Conservation (phyloP, 2,888 invertebrate species). For the Melinopterus prodromus region DNA sequence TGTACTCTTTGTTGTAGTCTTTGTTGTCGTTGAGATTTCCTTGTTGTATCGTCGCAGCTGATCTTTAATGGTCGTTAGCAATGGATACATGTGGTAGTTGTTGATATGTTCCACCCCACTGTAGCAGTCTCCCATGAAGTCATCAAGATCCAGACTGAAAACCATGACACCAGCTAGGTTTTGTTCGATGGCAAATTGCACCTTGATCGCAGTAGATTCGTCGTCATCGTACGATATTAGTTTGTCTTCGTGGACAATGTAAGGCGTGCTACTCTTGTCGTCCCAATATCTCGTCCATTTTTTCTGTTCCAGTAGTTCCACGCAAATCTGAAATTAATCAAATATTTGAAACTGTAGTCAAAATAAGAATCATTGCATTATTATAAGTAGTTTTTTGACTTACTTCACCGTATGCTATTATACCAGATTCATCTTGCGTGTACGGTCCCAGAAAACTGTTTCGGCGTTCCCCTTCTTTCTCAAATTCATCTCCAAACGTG, state of each 20-base stretch:
- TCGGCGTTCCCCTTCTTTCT: neutral
- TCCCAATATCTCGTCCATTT: slow-evolving; percentile 20
- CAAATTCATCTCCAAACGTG: slow-evolving; percentile 10
- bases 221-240: slow-evolving; percentile 15
- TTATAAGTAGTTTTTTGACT: neutral
- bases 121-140: slow-evolving; percentile 77
- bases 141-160: slow-evolving; percentile 91
- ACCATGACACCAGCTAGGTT: slow-evolving; percentile 84
- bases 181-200: slow-evolving; percentile 62
- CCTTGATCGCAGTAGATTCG: slow-evolving; percentile 63
- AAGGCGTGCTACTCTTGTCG: slow-evolving; percentile 7
- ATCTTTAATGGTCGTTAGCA: slow-evolving; percentile 70
- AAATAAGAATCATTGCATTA: too few relatives aligned
- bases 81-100: slow-evolving; percentile 67
- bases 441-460: slow-evolving; percentile 17
- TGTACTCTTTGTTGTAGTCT: neutral
- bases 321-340: slow-evolving; percentile 5
- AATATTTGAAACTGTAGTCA: neutral
- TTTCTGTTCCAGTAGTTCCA: slow-evolving; percentile 7
- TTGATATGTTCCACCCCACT: slow-evolving; percentile 64
- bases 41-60: neutral
- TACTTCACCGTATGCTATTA: slow-evolving; percentile 18
- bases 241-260: neutral
- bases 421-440: slow-evolving; percentile 5
- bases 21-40: neutral